Percentiles rank a stretch among this genome's conserved stretches.
Conservation (phyloP, 1,140 invertebrate species). For the Lerema accius region DNA sequence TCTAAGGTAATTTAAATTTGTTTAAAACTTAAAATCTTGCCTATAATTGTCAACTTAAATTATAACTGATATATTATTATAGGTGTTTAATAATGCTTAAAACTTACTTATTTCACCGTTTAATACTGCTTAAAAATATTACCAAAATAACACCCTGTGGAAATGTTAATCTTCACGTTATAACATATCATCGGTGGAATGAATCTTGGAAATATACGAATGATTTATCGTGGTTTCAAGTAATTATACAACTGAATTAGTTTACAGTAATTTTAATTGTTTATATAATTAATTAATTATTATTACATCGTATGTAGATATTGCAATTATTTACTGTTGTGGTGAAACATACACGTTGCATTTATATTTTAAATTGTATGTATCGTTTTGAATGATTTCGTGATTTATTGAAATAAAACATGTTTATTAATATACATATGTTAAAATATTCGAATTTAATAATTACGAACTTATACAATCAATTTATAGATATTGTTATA, state of each 20-base stretch:
- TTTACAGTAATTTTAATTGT: constrained; percentile 34
- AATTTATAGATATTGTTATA: constrained; percentile 83
- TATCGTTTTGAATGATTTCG: constrained; percentile 70
- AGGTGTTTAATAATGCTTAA: neutral
- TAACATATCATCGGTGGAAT: constrained; percentile 45
- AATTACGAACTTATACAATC: constrained; percentile 83
- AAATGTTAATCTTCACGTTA: constrained; percentile 31
- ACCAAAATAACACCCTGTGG: neutral
- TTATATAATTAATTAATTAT: constrained; percentile 38
- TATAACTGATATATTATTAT: neutral
- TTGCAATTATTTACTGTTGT: constrained; percentile 71
- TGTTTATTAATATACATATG: constrained; percentile 83
- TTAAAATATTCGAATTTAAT: constrained; percentile 83
- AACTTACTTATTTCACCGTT: neutral
- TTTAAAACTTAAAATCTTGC: too few relatives aligned
- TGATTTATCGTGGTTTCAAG: constrained; percentile 39
- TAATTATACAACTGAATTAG: constrained; percentile 41
- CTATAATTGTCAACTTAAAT: neutral
- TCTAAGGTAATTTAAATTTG: too few relatives aligned
- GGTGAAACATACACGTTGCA: constrained; percentile 60
- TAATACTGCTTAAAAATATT: neutral
- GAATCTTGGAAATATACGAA: constrained; percentile 5
- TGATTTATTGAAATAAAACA: constrained; percentile 80
- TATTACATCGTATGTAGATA: constrained; percentile 56
- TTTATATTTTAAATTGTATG: constrained; percentile 68